Evolutionary conservation across 2,888 invertebrate species (phyloP).

Genomic region (Coleophora flavipennella): DNA sequence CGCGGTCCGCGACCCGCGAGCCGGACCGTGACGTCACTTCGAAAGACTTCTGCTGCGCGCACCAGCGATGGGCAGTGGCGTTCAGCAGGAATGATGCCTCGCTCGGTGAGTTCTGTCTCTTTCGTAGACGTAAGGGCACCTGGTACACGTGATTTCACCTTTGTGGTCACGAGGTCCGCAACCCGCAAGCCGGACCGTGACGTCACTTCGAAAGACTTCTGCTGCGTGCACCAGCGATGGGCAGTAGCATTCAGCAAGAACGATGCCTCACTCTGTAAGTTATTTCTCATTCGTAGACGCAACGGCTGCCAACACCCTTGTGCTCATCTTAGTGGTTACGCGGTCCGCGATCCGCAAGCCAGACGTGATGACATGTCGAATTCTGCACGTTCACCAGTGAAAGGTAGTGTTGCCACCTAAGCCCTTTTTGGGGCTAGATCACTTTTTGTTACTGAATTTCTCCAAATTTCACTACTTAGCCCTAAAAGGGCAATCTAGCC

Average conservation of each 20-base stretch:
- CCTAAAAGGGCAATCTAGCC: too few relatives aligned
- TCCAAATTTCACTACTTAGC: too few relatives aligned
- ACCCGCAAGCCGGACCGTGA: conserved; percentile 84
- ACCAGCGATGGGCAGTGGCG: conserved; percentile 86
- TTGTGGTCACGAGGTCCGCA: conserved; percentile 84
- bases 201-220: conserved; percentile 86
- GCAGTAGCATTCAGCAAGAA: conserved; percentile 21
- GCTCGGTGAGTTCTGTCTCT: conserved; percentile 44
- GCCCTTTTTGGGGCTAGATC: too few relatives aligned
- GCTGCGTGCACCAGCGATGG: conserved; percentile 70
- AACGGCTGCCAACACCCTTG: conserved; percentile 79
- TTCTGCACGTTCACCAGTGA: conserved; percentile 75
- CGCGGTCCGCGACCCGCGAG: conserved; percentile 82
- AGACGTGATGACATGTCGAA: conserved; percentile 86
- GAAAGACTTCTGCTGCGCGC: conserved; percentile 86
- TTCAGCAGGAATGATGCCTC: conserved; percentile 84
- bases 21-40: conserved; percentile 85
- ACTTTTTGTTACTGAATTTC: too few relatives aligned
- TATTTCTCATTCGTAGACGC: not conserved
- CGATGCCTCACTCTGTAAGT: conserved; percentile 6
- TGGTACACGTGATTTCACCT: conserved; percentile 88
- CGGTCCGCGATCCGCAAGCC: conserved; percentile 83
- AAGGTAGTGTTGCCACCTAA: too few relatives aligned
- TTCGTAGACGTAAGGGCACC: conserved; percentile 23
- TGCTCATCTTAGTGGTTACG: conserved; percentile 88